Evolutionary conservation across 1,140 invertebrate genomes (phyloP).

Genomic region (Uloborus diversus): DNA sequence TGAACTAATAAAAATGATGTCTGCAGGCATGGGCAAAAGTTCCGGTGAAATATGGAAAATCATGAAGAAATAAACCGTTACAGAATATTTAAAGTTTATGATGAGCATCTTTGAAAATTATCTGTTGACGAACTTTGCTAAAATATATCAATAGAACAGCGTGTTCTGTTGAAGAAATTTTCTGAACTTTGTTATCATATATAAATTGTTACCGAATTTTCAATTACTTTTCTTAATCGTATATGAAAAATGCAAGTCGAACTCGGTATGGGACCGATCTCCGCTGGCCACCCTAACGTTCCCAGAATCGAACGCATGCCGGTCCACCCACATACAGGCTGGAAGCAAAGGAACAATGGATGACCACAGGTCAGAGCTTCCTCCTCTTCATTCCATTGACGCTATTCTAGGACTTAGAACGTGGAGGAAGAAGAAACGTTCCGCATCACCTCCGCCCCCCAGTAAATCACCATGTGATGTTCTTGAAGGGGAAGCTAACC

Average conservation of each 20-base stretch:
- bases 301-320: conserved; percentile 22
- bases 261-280: conserved; percentile 27
- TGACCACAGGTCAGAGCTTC: conserved; percentile 17
- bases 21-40: no score
- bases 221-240: no score
- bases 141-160: no score
- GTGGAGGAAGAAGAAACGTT: conserved; percentile 33
- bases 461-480: not conserved
- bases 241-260: conserved; percentile 43
- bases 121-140: no score
- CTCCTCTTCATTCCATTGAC: conserved; percentile 54
- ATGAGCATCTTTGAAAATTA: no score
- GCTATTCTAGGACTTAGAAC: conserved; percentile 44
- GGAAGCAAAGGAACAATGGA: not conserved
- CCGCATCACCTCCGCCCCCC: conserved; percentile 9
- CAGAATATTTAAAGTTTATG: no score
- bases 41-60: no score
- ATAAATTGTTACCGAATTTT: no score
- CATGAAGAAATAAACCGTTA: no score
- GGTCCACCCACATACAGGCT: not conserved
- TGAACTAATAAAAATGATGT: no score
- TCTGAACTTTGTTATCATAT: no score
- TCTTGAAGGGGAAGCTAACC: conserved; percentile 1
- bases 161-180: no score
- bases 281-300: conserved; percentile 35